These are phyloP conservation scores for Helicoverpa zea DNA, from an alignment of 1,140 invertebrate species.

Conservation along the genomic window DNA sequence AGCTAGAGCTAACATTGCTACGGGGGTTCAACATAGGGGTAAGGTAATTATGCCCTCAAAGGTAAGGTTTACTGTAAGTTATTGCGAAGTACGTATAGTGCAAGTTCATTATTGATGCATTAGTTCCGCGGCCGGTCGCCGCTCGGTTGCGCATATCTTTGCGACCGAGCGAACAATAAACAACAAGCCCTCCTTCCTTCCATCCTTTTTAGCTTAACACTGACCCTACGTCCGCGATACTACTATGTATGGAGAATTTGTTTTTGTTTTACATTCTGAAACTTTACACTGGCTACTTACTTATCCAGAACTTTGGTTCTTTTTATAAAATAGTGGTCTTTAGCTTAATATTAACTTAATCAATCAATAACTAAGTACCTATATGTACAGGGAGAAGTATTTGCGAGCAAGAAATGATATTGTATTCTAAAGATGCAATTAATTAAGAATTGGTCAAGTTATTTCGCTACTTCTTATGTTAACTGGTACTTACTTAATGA, in stretches of 20 bases:
- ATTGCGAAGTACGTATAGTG: conserved; percentile 27
- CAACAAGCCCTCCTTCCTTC: conserved; percentile 20
- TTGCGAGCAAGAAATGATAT: too few relatives aligned
- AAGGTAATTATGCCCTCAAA: conserved; percentile 12
- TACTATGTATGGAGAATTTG: neutral
- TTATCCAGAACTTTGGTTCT: too few relatives aligned
- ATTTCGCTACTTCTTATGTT: too few relatives aligned
- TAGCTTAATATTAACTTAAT: too few relatives aligned
- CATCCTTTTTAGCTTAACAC: conserved; percentile 31
- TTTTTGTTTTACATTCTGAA: conserved; percentile 4
- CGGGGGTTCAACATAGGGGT: neutral
- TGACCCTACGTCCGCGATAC: conserved; percentile 7
- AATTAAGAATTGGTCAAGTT: too few relatives aligned
- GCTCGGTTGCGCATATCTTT: conserved; percentile 57
- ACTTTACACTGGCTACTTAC: neutral
- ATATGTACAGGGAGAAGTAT: too few relatives aligned
- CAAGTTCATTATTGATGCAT: conserved; percentile 61
- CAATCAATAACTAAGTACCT: too few relatives aligned
- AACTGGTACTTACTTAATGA: too few relatives aligned
- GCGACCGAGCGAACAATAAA: conserved; percentile 50
- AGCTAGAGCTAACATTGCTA: neutral
- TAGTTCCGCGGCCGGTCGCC: conserved; percentile 53
- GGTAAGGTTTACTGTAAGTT: conserved; percentile 38
- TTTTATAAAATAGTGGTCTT: too few relatives aligned
- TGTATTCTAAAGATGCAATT: too few relatives aligned